These are phyloP conservation scores for Xiphophorus couchianus DNA, from an alignment of 2,113 vertebrate species.

Conservation along the genomic window DNA sequence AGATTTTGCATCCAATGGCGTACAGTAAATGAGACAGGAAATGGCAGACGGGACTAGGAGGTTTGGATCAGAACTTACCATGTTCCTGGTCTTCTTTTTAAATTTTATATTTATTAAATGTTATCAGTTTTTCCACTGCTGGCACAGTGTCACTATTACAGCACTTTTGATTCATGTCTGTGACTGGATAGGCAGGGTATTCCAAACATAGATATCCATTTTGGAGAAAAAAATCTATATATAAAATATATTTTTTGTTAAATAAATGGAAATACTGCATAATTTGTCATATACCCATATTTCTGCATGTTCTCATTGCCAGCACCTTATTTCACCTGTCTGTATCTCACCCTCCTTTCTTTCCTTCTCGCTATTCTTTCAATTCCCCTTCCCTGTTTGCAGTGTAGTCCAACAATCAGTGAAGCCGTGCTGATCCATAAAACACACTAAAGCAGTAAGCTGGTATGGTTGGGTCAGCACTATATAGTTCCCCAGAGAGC, in stretches of 20 bases:
- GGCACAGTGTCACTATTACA: no score
- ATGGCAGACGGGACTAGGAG: no score
- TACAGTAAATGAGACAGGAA: no score
- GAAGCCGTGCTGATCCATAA: slow-evolving; percentile 35
- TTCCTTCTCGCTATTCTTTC: not conserved
- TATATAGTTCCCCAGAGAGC: slow-evolving; percentile 36
- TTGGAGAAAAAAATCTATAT: not conserved
- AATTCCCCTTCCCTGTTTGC: not conserved
- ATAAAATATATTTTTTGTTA: not conserved
- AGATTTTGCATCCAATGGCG: no score
- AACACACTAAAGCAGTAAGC: slow-evolving; percentile 43
- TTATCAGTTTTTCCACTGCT: no score
- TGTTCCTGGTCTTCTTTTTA: no score
- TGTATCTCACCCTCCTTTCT: not conserved
- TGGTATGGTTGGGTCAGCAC: slow-evolving; percentile 55
- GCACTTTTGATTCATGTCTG: no score
- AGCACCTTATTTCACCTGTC: not conserved
- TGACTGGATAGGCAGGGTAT: not conserved
- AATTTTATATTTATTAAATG: no score
- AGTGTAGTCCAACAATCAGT: not conserved
- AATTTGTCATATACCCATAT: not conserved
- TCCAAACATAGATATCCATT: no score
- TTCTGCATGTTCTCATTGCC: not conserved
- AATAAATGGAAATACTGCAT: not conserved
- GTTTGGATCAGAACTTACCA: no score